These are phyloP conservation scores for Agrypnia vestita DNA, from an alignment of 1,140 invertebrate species.

Conservation along the genomic window DNA sequence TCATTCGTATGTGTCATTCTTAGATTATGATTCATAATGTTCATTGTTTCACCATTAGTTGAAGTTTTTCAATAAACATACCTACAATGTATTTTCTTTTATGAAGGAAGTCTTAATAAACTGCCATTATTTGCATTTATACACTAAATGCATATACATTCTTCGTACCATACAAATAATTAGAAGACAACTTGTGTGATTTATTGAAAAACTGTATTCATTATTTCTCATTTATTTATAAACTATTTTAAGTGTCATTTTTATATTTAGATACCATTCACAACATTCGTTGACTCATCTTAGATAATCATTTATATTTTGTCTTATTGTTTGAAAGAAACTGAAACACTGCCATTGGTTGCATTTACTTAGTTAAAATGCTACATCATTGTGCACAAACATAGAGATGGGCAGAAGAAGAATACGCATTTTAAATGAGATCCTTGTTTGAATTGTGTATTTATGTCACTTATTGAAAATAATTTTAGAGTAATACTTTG, in stretches of 20 bases:
- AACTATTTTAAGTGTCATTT: constrained; percentile 44
- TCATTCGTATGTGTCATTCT: constrained; percentile 44
- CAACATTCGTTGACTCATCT: constrained; percentile 33
- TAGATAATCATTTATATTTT: constrained; percentile 36
- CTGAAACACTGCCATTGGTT: constrained; percentile 25
- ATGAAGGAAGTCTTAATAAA: constrained; percentile 36
- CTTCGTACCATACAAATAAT: constrained; percentile 30
- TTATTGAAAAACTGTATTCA: constrained; percentile 29
- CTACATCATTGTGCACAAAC: constrained; percentile 39
- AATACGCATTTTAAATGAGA: constrained; percentile 49
- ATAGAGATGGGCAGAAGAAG: constrained; percentile 54
- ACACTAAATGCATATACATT: constrained; percentile 19
- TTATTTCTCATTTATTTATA: constrained; percentile 39
- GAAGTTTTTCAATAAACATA: constrained; percentile 35
- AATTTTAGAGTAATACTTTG: constrained; percentile 48
- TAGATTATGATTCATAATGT: constrained; percentile 35
- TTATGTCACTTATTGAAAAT: constrained; percentile 45
- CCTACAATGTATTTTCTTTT: constrained; percentile 28
- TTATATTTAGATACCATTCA: constrained; percentile 26
- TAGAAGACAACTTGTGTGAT: constrained; percentile 1
- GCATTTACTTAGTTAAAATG: constrained; percentile 45
- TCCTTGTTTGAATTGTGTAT: constrained; percentile 46
- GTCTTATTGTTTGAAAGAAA: neutral
- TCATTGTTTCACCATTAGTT: constrained; percentile 40
- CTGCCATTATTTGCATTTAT: constrained; percentile 45